These are phyloP conservation scores for Tenebrio molitor DNA, from an alignment of 1,140 invertebrate genomes.

Conservation along the genomic window DNA sequence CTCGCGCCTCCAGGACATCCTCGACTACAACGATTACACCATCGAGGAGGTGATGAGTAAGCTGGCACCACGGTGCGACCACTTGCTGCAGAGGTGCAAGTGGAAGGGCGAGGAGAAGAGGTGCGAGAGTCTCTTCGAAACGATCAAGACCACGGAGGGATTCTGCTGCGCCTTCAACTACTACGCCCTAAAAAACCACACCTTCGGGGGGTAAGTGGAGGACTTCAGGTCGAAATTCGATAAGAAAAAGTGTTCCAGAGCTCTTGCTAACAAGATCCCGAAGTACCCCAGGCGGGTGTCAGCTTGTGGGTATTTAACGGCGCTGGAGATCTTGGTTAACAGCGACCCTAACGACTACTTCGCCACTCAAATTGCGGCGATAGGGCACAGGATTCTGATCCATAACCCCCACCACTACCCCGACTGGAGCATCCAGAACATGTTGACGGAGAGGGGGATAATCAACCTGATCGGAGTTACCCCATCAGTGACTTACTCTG, in stretches of 20 bases:
- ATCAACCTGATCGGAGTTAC: constrained; percentile 69
- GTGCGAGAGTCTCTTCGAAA: constrained; percentile 74
- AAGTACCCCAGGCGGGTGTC: constrained; percentile 63
- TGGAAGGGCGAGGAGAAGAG: constrained; percentile 74
- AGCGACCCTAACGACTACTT: constrained; percentile 62
- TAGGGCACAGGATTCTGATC: constrained; percentile 63
- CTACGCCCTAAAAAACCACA: constrained; percentile 65
- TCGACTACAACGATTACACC: constrained; percentile 65
- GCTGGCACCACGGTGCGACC: constrained; percentile 69
- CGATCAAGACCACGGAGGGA: constrained; percentile 70
- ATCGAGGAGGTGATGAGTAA: constrained; percentile 62
- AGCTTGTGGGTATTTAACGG: constrained; percentile 76
- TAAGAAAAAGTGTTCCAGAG: constrained; percentile 26
- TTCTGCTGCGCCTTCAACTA: constrained; percentile 79
- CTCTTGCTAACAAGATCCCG: constrained; percentile 42
- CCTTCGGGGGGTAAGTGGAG: constrained; percentile 62
- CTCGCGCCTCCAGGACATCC: constrained; percentile 62
- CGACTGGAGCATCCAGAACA: constrained; percentile 70
- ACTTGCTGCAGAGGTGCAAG: constrained; percentile 71
- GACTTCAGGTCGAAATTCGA: neutral
- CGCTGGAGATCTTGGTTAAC: constrained; percentile 71
- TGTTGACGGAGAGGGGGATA: constrained; percentile 69
- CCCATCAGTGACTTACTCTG: constrained; percentile 69
- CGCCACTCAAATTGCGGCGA: constrained; percentile 60
- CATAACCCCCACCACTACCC: constrained; percentile 74